A percentile compares a stretch with the other conserved stretches of the same genome.
Evolutionary conservation across 2,113 vertebrate species (phyloP).

Genomic region (Uropsilus gracilis): DNA sequence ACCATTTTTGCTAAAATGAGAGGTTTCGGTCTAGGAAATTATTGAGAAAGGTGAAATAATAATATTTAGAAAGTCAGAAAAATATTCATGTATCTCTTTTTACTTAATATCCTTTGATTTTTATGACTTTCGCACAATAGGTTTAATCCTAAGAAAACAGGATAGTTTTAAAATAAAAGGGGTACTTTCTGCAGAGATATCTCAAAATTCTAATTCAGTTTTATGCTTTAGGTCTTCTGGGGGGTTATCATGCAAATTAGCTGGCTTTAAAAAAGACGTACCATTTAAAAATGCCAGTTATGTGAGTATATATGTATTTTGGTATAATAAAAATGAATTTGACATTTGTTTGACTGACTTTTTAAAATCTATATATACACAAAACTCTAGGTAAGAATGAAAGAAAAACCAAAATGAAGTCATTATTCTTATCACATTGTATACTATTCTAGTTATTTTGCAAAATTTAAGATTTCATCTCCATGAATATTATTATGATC

Average conservation of each 20-base stretch:
- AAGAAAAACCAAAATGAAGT: conserved; percentile 6
- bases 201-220: not conserved
- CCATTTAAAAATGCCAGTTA: conserved; percentile 35
- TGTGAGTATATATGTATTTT: not conserved
- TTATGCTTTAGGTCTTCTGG: not conserved
- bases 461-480: not conserved
- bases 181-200: not conserved
- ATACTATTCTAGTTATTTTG: not conserved
- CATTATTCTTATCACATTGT: not conserved
- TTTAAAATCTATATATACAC: not conserved
- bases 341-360: conserved; percentile 49
- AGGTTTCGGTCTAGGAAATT: conserved; percentile 28
- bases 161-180: not conserved
- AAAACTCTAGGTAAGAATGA: not conserved
- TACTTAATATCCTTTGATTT: conserved; percentile 11
- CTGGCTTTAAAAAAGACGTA: not conserved
- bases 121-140: not conserved
- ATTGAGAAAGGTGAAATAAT: conserved; percentile 10
- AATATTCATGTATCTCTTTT: not conserved
- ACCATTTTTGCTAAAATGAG: conserved; percentile 32
- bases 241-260: conserved; percentile 35
- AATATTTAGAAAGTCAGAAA: conserved; percentile 36
- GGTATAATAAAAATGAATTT: conserved; percentile 29
- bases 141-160: not conserved
- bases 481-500: not conserved